Percentiles rank a stretch among this genome's conserved stretches.
Conservation (phyloP, 2,113 vertebrate species). For the Euleptes europaea region DNA sequence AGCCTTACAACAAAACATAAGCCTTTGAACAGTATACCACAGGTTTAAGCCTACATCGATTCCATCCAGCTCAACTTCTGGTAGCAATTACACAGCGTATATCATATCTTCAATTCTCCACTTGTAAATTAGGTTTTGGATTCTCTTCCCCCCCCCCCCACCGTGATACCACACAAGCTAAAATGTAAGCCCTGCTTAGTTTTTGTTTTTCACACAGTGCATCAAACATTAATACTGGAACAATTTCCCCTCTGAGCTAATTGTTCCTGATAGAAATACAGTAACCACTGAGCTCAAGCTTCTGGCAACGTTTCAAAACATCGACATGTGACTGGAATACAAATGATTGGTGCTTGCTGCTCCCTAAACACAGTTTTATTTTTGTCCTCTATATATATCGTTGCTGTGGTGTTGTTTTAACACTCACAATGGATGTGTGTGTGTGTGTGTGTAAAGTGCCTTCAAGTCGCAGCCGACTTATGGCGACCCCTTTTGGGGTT, state of each 20-base stretch:
- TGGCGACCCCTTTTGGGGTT: too few relatives aligned
- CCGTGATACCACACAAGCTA: background rate
- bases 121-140: slow-evolving; percentile 32
- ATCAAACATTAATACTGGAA: slow-evolving; percentile 5
- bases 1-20: slow-evolving; percentile 21
- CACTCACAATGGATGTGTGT: background rate
- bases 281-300: background rate
- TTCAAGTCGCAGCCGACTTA: too few relatives aligned
- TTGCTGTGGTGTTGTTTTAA: background rate
- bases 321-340: background rate
- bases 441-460: too few relatives aligned
- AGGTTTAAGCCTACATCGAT: slow-evolving; percentile 1
- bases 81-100: slow-evolving; percentile 40
- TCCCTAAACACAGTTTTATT: background rate
- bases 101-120: background rate
- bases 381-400: background rate
- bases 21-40: background rate
- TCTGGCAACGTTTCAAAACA: background rate
- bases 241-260: background rate
- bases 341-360: background rate
- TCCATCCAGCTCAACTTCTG: slow-evolving; percentile 18
- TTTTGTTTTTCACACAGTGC: background rate
- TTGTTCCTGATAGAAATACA: accelerated
- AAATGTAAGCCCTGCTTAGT: background rate
- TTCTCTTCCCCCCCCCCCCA: background rate